Base-by-base conservation (phyloP, 2,888 invertebrate genomes). In the Portevinia maculata region DNA sequence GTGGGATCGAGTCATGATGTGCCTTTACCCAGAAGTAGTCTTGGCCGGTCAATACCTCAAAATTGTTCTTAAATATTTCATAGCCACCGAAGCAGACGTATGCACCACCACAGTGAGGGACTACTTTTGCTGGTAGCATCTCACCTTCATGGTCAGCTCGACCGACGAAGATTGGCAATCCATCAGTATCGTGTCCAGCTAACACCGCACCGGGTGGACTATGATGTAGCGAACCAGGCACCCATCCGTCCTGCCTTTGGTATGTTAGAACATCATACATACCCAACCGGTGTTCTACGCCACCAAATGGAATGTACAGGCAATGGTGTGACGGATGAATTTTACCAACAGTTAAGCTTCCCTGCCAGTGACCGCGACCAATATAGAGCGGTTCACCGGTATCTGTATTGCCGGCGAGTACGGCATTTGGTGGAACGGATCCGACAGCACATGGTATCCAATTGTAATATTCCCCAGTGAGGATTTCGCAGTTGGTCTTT, bases 111-210 rank as follows among this genome's bases (percentile, higher is more conserved):
- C 92, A 93, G 57, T 91, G 94, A 91, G n/a, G n/a, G n/a, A 2
- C 93, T 91, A 89, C 94, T 94, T 1, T 93, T n/a, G n/a, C 93
- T 8, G 94, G 94, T 9, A 94, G 85, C 90, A 92, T 91, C 86
- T 94, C 93, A 9, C 93, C 93, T 50, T 92, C 91, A 86, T 93
- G 93, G 86, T 89, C 87, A 1, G 92, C 92, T 9, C 90, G 86
- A 3, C 89, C 91, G 19, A 90, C 89, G 78, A 89, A 91, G 30
- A 91, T 90, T 34, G 88, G 86, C 0, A 89, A 86, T 9, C 88
- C 86, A 78, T 91, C 90, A 1, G 89, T 86, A 70, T 91, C 91
- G 67, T 90, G 88, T 5, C 91, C 91, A 9, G 89, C 91, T 2
- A 89, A 84, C 3, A 91, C 89, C 1, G 90, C 88, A 7, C 87